Evolutionary conservation across 2,113 vertebrate genomes (phyloP), one percentile per base, ranked within the genome.

Genomic region (Engraulis encrasicolus): DNA sequence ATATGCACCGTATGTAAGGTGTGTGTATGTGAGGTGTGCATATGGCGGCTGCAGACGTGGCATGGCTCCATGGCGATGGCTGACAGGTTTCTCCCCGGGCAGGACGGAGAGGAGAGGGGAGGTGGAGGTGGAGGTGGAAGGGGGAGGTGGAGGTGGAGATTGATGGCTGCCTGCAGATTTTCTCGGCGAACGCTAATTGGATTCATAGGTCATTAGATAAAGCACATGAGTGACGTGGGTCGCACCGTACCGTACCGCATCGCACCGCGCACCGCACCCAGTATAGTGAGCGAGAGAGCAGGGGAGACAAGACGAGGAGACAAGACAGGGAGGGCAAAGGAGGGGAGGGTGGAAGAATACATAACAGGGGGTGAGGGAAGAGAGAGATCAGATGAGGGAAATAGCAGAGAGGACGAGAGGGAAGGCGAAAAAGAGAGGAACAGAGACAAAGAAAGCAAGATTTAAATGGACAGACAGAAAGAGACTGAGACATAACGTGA

Each of bases 121-220:
- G n/a, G n/a, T n/a, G n/a, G n/a, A n/a, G n/a, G n/a, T n/a, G n/a
- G n/a, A n/a, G n/a, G n/a, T n/a, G n/a, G n/a, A n/a, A n/a, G n/a
- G n/a, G n/a, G n/a, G n/a, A n/a, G n/a, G n/a, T n/a, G n/a, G n/a
- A n/a, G n/a, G n/a, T n/a, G 79, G 52, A 90, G 91, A 91, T 89
- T 90, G 92, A 94, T 93, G 87, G 91, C 90, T 87, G 88, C 90
- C 84, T 90, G 89, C 89, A 84, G 87, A 87, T 92, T 91, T 92
- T 93, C 88, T 92, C 91, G 91, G 92, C 87, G 3, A 82, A 38
- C 81, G 85, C 92, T 95, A 94, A 95, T 91, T 93, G 91, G 92
- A 94, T 94, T 94, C 91, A 90, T 90, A 93, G 90, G 90, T 93
- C 91, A 91, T 95, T 94, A 93, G 92, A 93, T 93, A 92, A 93